These are phyloP conservation scores for Rhopilema esculentum DNA, from an alignment of 30 jellyfish, hydroid and myxozoan genomes.

Conservation along the genomic window DNA sequence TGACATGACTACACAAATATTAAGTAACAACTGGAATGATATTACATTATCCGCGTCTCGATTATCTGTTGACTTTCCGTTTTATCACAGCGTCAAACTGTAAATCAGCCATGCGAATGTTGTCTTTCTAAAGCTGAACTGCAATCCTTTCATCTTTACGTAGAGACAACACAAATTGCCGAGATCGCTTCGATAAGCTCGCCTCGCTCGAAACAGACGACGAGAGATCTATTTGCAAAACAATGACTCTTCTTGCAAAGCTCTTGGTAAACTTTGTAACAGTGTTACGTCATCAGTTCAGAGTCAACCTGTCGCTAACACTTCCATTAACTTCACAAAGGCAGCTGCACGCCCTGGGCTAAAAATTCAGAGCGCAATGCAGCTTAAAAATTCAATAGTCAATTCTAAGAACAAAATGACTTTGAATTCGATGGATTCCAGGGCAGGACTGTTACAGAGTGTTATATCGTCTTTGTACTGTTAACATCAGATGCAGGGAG, in stretches of 20 bases:
- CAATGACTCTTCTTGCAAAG: not conserved
- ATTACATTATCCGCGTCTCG: not conserved
- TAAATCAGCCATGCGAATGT: not conserved
- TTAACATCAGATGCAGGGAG: no score
- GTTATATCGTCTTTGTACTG: no score
- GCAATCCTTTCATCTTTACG: no score
- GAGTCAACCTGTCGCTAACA: not conserved
- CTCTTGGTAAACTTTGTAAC: not conserved
- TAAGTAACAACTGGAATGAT: not conserved
- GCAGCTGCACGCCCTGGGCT: not conserved
- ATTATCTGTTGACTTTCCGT: not conserved
- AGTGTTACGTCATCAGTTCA: not conserved
- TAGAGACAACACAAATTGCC: not conserved
- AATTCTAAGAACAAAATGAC: not conserved
- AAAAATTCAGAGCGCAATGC: not conserved
- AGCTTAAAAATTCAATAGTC: not conserved
- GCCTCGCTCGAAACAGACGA: not conserved
- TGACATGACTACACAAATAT: not conserved
- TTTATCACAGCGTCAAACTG: no score
- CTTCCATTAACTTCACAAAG: not conserved
- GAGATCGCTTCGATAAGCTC: not conserved
- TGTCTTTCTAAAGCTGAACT: no score
- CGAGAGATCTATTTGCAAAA: not conserved
- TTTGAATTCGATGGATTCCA: not conserved
- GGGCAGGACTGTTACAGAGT: not conserved